A percentile compares a stretch with the other conserved stretches of the same genome.
phyloP scores from a whole-genome alignment of 2,888 invertebrate species.

The Dermolepida albohirtum region DNA sequence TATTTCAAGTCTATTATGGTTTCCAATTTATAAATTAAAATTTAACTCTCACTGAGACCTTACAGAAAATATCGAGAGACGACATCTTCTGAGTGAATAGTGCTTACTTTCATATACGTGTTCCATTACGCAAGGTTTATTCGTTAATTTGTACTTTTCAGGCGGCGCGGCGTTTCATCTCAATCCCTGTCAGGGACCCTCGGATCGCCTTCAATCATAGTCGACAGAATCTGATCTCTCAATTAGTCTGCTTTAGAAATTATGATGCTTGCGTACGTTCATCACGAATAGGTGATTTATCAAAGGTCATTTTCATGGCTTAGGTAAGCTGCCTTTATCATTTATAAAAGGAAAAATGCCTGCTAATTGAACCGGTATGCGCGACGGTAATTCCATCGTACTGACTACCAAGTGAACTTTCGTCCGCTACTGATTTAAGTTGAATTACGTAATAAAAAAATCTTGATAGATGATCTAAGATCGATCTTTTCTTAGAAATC shows the following conservation, averaged over 20 bases:
- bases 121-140: constrained; percentile 55
- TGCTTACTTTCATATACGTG: constrained; percentile 45
- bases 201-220: constrained; percentile 54
- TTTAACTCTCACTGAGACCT: background rate
- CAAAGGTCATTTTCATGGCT: constrained; percentile 39
- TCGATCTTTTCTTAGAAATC: background rate
- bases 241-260: constrained; percentile 54
- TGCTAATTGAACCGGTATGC: constrained; percentile 27
- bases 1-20: no score
- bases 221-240: constrained; percentile 53
- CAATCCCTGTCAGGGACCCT: constrained; percentile 57
- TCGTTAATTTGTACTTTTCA: constrained; percentile 61
- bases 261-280: constrained; percentile 42
- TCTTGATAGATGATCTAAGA: constrained; percentile 8
- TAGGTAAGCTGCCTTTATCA: constrained; percentile 35
- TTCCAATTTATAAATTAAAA: no score
- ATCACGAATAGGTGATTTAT: constrained; percentile 41
- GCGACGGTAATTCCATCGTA: background rate
- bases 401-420: constrained; percentile 11
- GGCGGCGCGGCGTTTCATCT: constrained; percentile 57
- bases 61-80: constrained; percentile 6
- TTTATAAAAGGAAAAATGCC: constrained; percentile 32
- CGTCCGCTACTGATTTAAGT: constrained; percentile 20
- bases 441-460: constrained; percentile 2
- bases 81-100: constrained; percentile 30